Conservation (phyloP, 2,888 invertebrate species). For the Agrotis clavis region DNA sequence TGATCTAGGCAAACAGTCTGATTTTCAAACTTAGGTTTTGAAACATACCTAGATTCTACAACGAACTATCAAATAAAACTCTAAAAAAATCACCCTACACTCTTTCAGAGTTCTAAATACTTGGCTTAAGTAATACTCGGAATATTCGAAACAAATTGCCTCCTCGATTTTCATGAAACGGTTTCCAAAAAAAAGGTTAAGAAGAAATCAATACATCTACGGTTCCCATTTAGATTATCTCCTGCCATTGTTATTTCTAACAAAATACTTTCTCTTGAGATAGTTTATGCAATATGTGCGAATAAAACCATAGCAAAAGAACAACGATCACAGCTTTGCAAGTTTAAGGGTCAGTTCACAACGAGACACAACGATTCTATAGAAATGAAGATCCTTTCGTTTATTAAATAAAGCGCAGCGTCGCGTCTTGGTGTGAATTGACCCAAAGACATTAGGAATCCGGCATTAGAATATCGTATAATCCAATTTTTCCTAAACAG, state of each 20-base stretch:
- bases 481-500: background rate
- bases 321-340: too few relatives aligned
- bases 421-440: too few relatives aligned
- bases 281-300: too few relatives aligned
- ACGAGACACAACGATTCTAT: too few relatives aligned
- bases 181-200: background rate
- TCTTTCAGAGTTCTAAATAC: background rate
- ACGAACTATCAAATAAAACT: too few relatives aligned
- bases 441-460: background rate
- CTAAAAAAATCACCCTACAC: background rate
- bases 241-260: constrained; percentile 13
- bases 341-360: too few relatives aligned
- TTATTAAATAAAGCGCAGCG: too few relatives aligned
- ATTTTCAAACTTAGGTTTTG: constrained; percentile 21
- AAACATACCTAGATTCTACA: constrained; percentile 4
- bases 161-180: background rate
- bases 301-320: too few relatives aligned
- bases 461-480: too few relatives aligned
- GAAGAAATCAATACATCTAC: constrained; percentile 1
- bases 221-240: constrained; percentile 23
- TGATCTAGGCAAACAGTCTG: constrained; percentile 9
- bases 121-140: background rate
- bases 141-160: constrained; percentile 33
- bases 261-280: background rate
- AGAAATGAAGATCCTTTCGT: too few relatives aligned